Evolutionary conservation across 2,888 invertebrate species (phyloP).

Genomic region (Ditylenchus weischeri): DNA sequence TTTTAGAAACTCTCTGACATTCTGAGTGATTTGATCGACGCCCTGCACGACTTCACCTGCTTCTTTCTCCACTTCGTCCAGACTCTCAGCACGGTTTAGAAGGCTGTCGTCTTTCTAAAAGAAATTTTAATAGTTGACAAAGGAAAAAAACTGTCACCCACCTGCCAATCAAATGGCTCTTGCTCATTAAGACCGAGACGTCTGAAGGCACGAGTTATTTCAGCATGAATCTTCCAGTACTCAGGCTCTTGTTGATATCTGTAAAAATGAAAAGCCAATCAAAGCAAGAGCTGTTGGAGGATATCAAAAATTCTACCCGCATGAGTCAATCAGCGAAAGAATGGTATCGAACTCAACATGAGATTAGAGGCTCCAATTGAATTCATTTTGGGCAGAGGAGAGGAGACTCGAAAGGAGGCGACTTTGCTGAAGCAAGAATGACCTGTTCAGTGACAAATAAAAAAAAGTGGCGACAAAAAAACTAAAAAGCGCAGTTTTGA

Average conservation of each 20-base stretch:
- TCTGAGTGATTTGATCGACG: too few relatives aligned
- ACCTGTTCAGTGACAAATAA: too few relatives aligned
- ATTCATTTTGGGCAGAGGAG: too few relatives aligned
- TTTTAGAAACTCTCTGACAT: too few relatives aligned
- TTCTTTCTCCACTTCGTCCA: neutral
- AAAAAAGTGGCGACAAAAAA: too few relatives aligned
- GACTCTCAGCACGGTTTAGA: neutral
- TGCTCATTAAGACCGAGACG: conserved; percentile 28
- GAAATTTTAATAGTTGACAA: too few relatives aligned
- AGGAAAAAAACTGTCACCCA: conserved; percentile 6
- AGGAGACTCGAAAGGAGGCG: too few relatives aligned
- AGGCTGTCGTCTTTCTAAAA: neutral
- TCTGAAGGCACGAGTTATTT: conserved; percentile 36
- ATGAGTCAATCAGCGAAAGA: conserved; percentile 39
- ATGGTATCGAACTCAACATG: conserved; percentile 43
- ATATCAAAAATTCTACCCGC: conserved; percentile 28
- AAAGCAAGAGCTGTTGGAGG: conserved; percentile 31
- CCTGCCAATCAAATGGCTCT: conserved; percentile 47
- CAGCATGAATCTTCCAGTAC: conserved; percentile 34
- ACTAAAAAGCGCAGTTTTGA: too few relatives aligned
- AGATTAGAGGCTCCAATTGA: too few relatives aligned
- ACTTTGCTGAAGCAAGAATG: too few relatives aligned
- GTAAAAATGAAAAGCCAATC: conserved; percentile 21
- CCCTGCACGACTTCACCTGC: too few relatives aligned
- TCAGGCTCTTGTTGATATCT: conserved; percentile 37